Evolutionary conservation across 2,888 invertebrate species (phyloP), one percentile per base, ranked within the genome.

Genomic region (Pilophorus perplexus): DNA sequence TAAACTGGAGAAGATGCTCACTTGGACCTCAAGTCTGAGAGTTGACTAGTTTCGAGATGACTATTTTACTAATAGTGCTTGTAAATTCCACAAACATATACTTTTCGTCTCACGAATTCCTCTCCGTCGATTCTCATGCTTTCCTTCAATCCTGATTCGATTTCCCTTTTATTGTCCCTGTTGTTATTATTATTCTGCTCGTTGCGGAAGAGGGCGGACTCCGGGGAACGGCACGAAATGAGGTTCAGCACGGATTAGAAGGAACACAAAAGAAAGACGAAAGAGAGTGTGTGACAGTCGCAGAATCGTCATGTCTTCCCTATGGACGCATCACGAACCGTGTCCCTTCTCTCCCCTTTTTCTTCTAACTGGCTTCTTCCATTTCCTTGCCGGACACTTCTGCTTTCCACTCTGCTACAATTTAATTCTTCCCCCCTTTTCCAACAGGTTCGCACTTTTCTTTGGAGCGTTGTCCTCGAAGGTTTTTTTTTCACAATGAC

Each of bases 221-320:
- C 14, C 25, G 27, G 12, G 44, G 46, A 62, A 14, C 18, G 59
- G 42, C 44, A 42, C 59, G 62, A 48, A 62, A 46, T 20, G 62
- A 62, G 62, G 62, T 48, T 48, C 48, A 48, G 25, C 48, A 46
- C 62, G 62, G 62, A 62, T 62, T 62, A 62, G 37, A 28, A 28
- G 28, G 46, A 33, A 37, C 38, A 62, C 62, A 62, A 62, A 46
- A 62, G 62, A 46, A 62, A 62, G 48, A 62, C 27, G 38, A 40
- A 62, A 33, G 46, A 44, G 62, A 46, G 62, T 62, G 62, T 62
- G 62, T 62, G 62, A 62, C 62, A 62, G 46, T 62, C 48, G 48
- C 18, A 62, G 62, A 62, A 44, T 23, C 23, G 14, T 46, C 52
- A 52, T 52, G 27, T 52, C 52, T 52, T 42, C 44, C 18, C 59